Base-by-base conservation (phyloP, 2,113 vertebrate genomes). In the Acanthochromis polyacanthus region DNA sequence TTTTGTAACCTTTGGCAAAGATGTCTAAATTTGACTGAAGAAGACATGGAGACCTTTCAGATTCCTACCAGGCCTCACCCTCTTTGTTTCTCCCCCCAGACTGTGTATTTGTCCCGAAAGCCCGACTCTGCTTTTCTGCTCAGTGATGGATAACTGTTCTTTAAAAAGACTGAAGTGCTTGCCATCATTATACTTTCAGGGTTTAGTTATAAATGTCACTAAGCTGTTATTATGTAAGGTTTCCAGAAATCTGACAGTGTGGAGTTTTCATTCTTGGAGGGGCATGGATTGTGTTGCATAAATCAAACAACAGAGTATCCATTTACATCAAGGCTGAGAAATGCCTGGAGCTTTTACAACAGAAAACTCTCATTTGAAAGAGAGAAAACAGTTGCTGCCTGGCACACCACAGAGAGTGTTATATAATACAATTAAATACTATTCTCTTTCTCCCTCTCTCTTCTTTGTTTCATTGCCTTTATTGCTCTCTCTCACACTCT, bases 351-450 rank as follows among this genome's bases (percentile, higher is more conserved):
- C 30, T 67, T 75, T 78, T 75, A 75, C 56, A 81, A 78, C 68
- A 65, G 60, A 87, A 72, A 79, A 46, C 60, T 75, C 36, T 78
- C 7, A 17, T 38, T 56, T 68, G 55, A 82, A 85, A 80, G 75
- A 84, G 51, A 82, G 71, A 90, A 79, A 82, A 78, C 78, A 83
- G 81, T 88, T 78, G 69, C 76, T 84, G 50, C 43, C 70, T 85
- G 91, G 86, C 76, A 81, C 62, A 76, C 16, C 73, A 57, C 72
- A 48, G 50, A 72, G 4, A 68, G 43, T 71, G 74, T 91, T 91
- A 89, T 88, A 91, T 92, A 91, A 92, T 83, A 71, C 81, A 86
- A 85, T 90, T 89, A 90, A 87, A 86, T 73, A 77, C 71, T 61
- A 25, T 78, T 84, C 62, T 50, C 48, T 50, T 22, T 56, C 64